A percentile compares a stretch with the other conserved stretches of the same genome.
Conservation (phyloP, 2,888 invertebrate genomes). For the Watsonalla cultraria region DNA sequence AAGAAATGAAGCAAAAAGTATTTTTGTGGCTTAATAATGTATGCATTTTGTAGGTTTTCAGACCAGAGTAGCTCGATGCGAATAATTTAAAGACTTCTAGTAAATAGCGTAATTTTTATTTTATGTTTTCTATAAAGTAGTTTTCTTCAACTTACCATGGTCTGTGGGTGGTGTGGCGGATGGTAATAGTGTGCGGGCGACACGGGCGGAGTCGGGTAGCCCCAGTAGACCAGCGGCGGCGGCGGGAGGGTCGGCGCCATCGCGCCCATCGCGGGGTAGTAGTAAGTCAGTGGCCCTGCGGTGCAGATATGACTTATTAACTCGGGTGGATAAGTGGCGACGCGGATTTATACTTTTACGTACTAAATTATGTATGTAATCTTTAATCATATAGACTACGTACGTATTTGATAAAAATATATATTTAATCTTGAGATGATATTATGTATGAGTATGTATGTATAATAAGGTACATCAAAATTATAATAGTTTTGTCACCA, state of each 20-base stretch:
- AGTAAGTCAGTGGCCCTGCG: slow-evolving; percentile 75
- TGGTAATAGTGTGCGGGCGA: slow-evolving; percentile 93
- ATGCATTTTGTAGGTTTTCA: no score
- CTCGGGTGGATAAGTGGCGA: neutral
- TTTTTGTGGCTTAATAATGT: no score
- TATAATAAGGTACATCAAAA: no score
- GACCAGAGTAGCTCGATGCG: no score
- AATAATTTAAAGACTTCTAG: slow-evolving; percentile 6
- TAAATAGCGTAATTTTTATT: neutral
- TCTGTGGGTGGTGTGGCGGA: slow-evolving; percentile 75
- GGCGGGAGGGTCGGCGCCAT: slow-evolving; percentile 79
- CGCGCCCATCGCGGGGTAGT: slow-evolving; percentile 75
- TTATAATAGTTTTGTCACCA: no score
- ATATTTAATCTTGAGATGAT: no score
- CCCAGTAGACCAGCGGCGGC: slow-evolving; percentile 91
- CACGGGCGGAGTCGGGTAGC: slow-evolving; percentile 95
- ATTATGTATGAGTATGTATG: no score
- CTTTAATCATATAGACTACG: no score
- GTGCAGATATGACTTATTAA: slow-evolving; percentile 3
- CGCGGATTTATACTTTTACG: neutral
- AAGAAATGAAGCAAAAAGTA: no score
- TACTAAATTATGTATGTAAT: no score
- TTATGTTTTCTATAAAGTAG: neutral
- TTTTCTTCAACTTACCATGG: slow-evolving; percentile 48
- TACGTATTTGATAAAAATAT: no score